Evolutionary conservation across 2,113 vertebrate genomes (phyloP), one percentile per base, ranked within the genome.

Genomic region (Excalfactoria chinensis): DNA sequence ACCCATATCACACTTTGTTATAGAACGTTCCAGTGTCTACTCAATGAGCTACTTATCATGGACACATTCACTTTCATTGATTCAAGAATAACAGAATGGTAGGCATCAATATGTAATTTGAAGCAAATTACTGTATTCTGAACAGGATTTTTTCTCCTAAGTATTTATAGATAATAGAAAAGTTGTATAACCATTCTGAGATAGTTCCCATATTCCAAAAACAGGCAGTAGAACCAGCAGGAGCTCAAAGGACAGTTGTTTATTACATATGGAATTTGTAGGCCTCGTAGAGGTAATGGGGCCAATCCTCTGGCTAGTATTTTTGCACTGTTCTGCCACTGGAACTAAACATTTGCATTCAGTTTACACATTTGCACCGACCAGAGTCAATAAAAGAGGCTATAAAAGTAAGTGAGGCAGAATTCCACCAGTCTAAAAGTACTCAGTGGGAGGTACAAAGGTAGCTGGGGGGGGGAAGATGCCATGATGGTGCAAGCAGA

Each of bases 401-500:
- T 62, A 86, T 46, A 49, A 56, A 81, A 51, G 28, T 10, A 72
- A 82, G 28, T 3, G 63, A 70, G 55, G 59, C 51, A 76, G 73
- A 90, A 85, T 69, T 80, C 60, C 79, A 46, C 7, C 32, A 9
- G 3, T 16, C 7, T 51, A 18, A 79, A 85, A 44, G 11, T 1
- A 4, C 41, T 35, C 10, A 44, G 53, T 51, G 82, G 73, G 70
- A 90, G 49, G 22, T 28, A 26, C 49, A 59, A 8, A 60, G 37
- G 13, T 60, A 28, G n/a, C 22, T 84, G 67, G 22, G 37, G 16
- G 7, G 40, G 40, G 11, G 11, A 13, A 4, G 43, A 25, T 0
- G 3, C 23, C 43, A 56, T 0, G 0, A 37, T 9, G 19, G 34
- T 84, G 41, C 62, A 64, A 30, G 11, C 11, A 90, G 32, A 76